Evolutionary conservation across 2,888 invertebrate species (phyloP), one percentile per base, ranked within the genome.

Genomic region (Eurytoma adleriae): DNA sequence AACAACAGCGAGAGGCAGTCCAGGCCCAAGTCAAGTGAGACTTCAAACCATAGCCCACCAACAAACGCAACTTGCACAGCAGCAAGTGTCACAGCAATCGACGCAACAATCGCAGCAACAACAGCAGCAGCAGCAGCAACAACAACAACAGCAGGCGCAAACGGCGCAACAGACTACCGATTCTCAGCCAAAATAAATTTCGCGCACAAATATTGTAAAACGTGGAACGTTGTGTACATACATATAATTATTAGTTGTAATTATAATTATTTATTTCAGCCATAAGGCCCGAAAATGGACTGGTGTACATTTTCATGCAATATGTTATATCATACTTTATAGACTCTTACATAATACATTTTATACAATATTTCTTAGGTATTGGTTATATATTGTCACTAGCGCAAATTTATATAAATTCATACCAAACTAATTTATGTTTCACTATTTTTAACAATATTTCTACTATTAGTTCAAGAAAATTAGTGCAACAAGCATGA

Each of bases 1-100:
- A 3, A 84, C 93, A 90, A 80, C 92, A 91, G 85, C 92, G 83
- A 89, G 92, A 91, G 86, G 93, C 91, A 89, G 90, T 83, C 90
- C 91, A 0, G 89, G 89, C 48, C 89, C 92, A 4, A 94, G 93
- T 87, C 94, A 93, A 79, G 94, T 94, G 40, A 92, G 93, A 71
- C 91, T 94, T 82, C 93, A 94, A 88, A 92, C 93, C 27, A 91
- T 94, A 12, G 92, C 93, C 4, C 86, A 84, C 5, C 86, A 84
- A 61, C 85, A 77, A 78, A 79, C 82, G 27, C 85, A 86, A 7
- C 81, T 82, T 3, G 85, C 88, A 62, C 89, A 87, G 72, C 83
- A 85, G 24, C 86, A 86, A n/a, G 87, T 86, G 30, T 86, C 87
- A 12, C 85, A 86, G 52, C 87, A 86, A 18, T 84, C 83, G 50